These are phyloP conservation scores for Myotis pilosus DNA, from an alignment of 2,797 vertebrate species.

Conservation along the genomic window DNA sequence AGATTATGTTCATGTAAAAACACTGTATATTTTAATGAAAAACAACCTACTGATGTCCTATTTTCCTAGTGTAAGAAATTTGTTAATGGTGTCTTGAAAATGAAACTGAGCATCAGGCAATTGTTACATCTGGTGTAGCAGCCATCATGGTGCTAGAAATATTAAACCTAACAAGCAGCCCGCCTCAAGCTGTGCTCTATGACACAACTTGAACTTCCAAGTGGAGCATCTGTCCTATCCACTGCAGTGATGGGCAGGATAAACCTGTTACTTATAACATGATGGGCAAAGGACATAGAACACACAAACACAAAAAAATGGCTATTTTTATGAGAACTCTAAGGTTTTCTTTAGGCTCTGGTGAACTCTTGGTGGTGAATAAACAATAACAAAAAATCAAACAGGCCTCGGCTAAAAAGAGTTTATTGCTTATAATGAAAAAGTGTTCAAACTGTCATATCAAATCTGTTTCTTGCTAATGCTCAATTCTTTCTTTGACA, in stretches of 20 bases:
- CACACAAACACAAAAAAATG: not conserved
- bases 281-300: not conserved
- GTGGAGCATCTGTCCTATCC: conserved; percentile 75
- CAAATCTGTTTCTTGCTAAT: not conserved
- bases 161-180: conserved; percentile 81
- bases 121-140: conserved; percentile 85
- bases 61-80: conserved; percentile 72
- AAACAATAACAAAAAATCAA: not conserved
- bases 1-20: conserved; percentile 81
- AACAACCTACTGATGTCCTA: conserved; percentile 73
- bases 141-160: conserved; percentile 86
- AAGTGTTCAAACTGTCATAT: not conserved
- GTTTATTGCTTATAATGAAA: not conserved
- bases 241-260: conserved; percentile 14
- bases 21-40: not conserved
- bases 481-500: not conserved
- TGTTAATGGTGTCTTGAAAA: conserved; percentile 81
- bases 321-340: not conserved
- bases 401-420: not conserved
- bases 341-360: not conserved
- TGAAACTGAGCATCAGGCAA: conserved; percentile 81
- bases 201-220: conserved; percentile 84
- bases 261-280: not conserved
- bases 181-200: conserved; percentile 82
- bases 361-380: not conserved